phyloP scores from a whole-genome alignment of 1,140 invertebrate species.

The Atta cephalotes region DNA sequence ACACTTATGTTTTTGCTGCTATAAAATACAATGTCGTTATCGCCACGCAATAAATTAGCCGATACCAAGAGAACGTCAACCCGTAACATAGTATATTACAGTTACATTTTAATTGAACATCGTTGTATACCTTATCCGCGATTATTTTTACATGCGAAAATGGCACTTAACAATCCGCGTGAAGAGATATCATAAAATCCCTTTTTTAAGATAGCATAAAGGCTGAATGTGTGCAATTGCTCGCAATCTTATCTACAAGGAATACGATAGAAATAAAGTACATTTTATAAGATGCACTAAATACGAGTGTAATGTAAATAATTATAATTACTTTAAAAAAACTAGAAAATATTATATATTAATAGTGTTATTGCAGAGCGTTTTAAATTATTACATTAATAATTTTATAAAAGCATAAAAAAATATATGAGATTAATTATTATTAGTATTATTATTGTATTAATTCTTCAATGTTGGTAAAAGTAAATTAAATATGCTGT shows the following conservation, averaged over 20 bases:
- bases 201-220: conserved; percentile 32
- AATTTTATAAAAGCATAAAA: conserved; percentile 29
- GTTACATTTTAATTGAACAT: conserved; percentile 51
- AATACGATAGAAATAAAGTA: background rate
- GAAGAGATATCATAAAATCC: conserved; percentile 39
- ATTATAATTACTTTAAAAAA: conserved; percentile 9
- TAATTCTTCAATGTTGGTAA: background rate
- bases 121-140: conserved; percentile 27
- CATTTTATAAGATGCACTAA: background rate
- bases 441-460: background rate
- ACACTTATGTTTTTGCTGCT: conserved; percentile 16
- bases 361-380: background rate
- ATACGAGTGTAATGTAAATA: background rate
- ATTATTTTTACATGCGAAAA: conserved; percentile 39
- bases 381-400: background rate
- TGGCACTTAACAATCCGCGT: conserved; percentile 33
- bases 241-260: conserved; percentile 19
- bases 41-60: conserved; percentile 47
- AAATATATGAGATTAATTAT: background rate
- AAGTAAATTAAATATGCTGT: background rate
- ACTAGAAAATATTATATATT: background rate
- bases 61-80: conserved; percentile 32
- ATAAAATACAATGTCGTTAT: conserved; percentile 57
- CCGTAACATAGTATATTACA: conserved; percentile 33
- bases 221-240: conserved; percentile 27